Base-by-base conservation (phyloP, 2,888 invertebrate genomes). In the Eupithecia pulchellata region DNA sequence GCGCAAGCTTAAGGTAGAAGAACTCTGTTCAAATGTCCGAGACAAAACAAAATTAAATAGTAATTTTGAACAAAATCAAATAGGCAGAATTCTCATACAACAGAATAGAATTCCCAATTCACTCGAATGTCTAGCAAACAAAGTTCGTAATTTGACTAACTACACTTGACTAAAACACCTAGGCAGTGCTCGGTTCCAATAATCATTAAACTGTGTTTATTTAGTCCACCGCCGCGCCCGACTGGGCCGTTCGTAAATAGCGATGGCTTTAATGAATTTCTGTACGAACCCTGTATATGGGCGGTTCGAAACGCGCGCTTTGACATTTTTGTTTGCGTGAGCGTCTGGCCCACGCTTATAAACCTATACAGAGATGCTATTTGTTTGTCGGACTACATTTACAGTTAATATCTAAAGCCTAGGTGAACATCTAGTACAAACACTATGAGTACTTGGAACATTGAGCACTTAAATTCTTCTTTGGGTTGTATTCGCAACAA, bases 121-220 rank as follows among this genome's bases (percentile, higher is more conserved):
- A 66, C 52, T 60, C n/a, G 36, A 57, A 71, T 68, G 57, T 39
- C 39, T 62, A 71, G 64, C 57, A 62, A 30, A 64, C 69, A 65
- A 71, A 66, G 62, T 72, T 66, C 36, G 64, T 64, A 73, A 74
- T 69, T 72, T 72, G 63, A 68, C 61, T 68, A 65, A 70, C 62
- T 70, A 61, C 47, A 60, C 62, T 70, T 60, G 60, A 52, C 70
- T 74, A 70, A 71, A 70, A 73, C 61, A 69, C 71, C 74, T 74
- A 75, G 76, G 68, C 68, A 68, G 62, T 72, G 62, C 61, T 72
- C 75, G 79, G 78, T 78, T 80, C 83, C 84, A 82, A 87, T 84
- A 85, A 82, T 87, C 85, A 87, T 88, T 88, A 87, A 85, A 82
- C 80, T 76, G 75, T 87, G 88, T 89, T 89, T 88, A 82, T 84